These are phyloP conservation scores for Bryconaethiops microstoma DNA, from an alignment of 2,797 vertebrate genomes.

Conservation along the genomic window DNA sequence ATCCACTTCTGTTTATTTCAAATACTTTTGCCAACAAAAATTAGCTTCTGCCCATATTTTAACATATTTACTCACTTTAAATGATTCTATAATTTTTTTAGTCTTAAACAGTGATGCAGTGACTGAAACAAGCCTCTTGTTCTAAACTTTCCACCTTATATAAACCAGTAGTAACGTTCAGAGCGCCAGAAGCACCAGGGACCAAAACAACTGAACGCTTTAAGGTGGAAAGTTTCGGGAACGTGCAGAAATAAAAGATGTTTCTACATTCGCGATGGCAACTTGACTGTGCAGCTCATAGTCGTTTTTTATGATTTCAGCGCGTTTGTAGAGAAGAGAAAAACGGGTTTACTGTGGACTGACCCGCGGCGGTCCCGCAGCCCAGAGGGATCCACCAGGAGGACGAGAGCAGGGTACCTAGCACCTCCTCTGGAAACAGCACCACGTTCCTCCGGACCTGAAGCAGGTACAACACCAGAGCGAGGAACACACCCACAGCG, in stretches of 20 bases:
- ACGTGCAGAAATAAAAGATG: too few relatives aligned
- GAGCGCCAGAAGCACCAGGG: too few relatives aligned
- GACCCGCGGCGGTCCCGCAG: slow-evolving; percentile 96
- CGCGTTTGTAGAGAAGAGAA: too few relatives aligned
- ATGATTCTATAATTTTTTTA: too few relatives aligned
- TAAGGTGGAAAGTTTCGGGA: neutral
- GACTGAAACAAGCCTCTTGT: neutral
- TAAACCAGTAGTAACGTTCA: neutral
- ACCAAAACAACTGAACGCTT: neutral
- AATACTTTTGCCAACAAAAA: too few relatives aligned
- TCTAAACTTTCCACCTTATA: neutral
- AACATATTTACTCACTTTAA: too few relatives aligned
- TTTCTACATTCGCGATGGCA: too few relatives aligned
- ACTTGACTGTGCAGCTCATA: too few relatives aligned
- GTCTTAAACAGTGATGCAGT: too few relatives aligned
- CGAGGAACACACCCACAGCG: slow-evolving; percentile 89
- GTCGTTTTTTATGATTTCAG: too few relatives aligned
- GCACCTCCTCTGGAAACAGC: slow-evolving; percentile 93
- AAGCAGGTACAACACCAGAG: slow-evolving; percentile 95
- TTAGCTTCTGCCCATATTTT: too few relatives aligned
- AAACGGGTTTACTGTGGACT: slow-evolving; percentile 62
- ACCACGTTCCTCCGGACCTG: slow-evolving; percentile 94
- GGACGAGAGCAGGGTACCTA: slow-evolving; percentile 90
- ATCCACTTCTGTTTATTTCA: neutral
- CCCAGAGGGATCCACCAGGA: slow-evolving; percentile 99